Conservation (phyloP, 2,888 invertebrate genomes). For the Zeuzera pyrina region DNA sequence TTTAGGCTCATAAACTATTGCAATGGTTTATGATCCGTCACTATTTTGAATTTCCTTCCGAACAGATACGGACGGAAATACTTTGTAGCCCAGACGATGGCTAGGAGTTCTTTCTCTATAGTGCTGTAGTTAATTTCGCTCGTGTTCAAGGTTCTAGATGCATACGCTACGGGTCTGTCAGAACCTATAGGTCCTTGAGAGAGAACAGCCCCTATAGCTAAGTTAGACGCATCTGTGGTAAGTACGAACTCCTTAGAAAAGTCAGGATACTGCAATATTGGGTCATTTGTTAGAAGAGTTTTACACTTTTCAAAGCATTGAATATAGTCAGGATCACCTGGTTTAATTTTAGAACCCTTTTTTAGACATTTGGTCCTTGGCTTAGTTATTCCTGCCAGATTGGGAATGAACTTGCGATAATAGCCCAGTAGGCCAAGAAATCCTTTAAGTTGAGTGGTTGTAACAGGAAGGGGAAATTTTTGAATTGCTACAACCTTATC, state of each 20-base stretch:
- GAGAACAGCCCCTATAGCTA: no score
- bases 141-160: background rate
- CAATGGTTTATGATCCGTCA: conserved; percentile 14
- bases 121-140: conserved; percentile 8
- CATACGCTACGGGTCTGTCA: no score
- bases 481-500: conserved; percentile 20
- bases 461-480: conserved; percentile 16
- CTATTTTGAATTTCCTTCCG: conserved; percentile 15
- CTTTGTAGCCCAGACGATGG: conserved; percentile 8
- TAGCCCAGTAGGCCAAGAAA: conserved; percentile 12
- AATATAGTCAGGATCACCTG: conserved; percentile 15
- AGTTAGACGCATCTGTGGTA: no score
- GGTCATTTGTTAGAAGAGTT: conserved; percentile 6
- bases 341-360: no score
- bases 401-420: no score
- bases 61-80: conserved; percentile 13
- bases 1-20: conserved; percentile 13
- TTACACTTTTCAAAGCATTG: conserved; percentile 5
- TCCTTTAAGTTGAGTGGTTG: no score
- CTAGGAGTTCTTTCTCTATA: conserved; percentile 9
- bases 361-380: no score
- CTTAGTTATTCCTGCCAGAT: no score
- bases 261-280: conserved; percentile 3
- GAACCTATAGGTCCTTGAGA: no score
- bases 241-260: conserved; percentile 4